Evolutionary conservation across 1,140 invertebrate species (phyloP).

Genomic region (Meteorus sp.): DNA sequence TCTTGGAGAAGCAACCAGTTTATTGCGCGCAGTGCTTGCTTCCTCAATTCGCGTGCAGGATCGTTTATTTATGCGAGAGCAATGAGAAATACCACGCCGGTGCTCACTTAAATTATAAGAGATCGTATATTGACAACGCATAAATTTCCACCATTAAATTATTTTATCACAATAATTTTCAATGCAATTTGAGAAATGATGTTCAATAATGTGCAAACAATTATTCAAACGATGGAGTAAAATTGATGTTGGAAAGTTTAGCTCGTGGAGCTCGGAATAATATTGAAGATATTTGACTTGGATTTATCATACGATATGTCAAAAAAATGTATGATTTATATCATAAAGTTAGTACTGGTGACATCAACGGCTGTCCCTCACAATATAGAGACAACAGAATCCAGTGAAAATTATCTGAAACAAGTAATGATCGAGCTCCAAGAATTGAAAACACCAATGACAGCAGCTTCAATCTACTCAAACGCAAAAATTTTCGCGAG

Average conservation of each 20-base stretch:
- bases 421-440: conserved; percentile 42
- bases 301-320: background rate
- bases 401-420: conserved; percentile 42
- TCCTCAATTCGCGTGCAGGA: conserved; percentile 5
- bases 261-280: background rate
- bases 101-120: background rate
- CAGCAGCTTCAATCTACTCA: background rate
- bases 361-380: background rate
- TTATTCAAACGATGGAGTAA: background rate
- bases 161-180: background rate
- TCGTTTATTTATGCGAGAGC: background rate
- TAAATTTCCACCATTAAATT: background rate
- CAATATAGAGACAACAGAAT: conserved; percentile 25
- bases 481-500: conserved; percentile 18
- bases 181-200: no score
- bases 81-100: background rate
- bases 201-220: no score
- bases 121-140: background rate
- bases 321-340: background rate
- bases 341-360: background rate
- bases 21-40: conserved; percentile 18
- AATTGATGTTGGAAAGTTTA: background rate
- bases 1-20: conserved; percentile 23
- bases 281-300: no score
- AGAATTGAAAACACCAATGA: conserved; percentile 31